Conservation (phyloP, 2,113 vertebrate species). For the Furnarius figulus region DNA sequence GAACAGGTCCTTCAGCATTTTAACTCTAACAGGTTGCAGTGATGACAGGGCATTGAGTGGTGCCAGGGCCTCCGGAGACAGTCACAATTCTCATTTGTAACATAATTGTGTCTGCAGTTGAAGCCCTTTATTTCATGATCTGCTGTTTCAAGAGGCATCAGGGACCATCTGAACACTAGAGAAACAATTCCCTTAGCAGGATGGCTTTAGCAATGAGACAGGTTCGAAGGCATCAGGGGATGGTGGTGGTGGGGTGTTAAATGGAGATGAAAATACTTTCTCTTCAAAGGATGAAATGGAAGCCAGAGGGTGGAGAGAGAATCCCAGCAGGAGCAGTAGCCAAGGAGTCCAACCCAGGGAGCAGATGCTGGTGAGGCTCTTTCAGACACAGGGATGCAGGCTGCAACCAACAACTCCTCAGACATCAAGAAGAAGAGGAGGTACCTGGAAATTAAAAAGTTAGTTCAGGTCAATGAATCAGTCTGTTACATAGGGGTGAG, state of each 20-base stretch:
- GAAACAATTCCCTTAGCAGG: not conserved
- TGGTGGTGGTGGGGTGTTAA: not conserved
- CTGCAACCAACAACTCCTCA: not conserved
- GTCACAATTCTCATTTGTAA: not conserved
- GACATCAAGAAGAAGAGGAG: not conserved
- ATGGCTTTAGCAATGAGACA: not conserved
- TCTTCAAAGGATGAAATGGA: not conserved
- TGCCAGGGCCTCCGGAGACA: not conserved
- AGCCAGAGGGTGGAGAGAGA: not conserved
- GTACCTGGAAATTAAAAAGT: not conserved
- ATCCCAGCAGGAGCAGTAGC: not conserved
- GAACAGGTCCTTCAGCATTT: not conserved
- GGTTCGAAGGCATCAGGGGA: not conserved
- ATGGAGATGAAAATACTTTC: not conserved
- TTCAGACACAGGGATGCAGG: not conserved
- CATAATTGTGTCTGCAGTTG: not conserved
- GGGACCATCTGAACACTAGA: not conserved
- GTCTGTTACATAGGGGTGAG: not conserved
- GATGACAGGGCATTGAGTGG: not conserved
- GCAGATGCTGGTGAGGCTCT: not conserved
- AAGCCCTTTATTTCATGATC: not conserved
- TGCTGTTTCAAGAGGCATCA: not conserved
- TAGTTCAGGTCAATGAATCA: not conserved
- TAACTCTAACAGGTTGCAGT: not conserved
- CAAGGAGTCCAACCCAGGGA: not conserved